Percentiles rank a stretch among this genome's conserved stretches.
Conservation (phyloP, 1,140 invertebrate species). For the Drosophila nasuta region DNA sequence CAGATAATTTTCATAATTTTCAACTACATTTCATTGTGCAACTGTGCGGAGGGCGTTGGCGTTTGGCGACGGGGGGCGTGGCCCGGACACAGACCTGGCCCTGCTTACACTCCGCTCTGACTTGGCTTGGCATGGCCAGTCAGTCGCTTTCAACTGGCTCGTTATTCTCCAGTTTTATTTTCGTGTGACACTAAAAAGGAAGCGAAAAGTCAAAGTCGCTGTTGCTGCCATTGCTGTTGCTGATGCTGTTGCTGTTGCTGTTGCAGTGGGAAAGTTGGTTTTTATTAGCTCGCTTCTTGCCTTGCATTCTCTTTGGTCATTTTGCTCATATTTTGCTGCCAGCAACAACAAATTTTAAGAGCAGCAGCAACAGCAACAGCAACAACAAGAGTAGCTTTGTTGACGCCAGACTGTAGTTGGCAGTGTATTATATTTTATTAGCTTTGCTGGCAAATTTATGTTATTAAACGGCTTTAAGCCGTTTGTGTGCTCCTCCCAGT, state of each 20-base stretch:
- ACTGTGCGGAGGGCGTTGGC: constrained; percentile 59
- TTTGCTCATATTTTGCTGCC: constrained; percentile 42
- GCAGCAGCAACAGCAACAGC: neutral
- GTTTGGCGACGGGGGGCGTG: constrained; percentile 42
- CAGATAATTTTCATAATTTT: constrained; percentile 82
- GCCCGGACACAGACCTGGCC: constrained; percentile 24
- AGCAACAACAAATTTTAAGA: constrained; percentile 1
- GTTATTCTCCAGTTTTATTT: constrained; percentile 76
- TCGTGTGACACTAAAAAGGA: constrained; percentile 70
- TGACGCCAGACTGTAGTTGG: constrained; percentile 48
- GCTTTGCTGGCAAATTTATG: constrained; percentile 48
- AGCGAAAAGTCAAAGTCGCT: constrained; percentile 64
- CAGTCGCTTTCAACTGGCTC: constrained; percentile 57
- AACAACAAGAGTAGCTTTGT: constrained; percentile 14
- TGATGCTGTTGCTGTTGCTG: constrained; percentile 15
- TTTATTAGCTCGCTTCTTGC: constrained; percentile 65
- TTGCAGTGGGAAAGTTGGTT: constrained; percentile 57
- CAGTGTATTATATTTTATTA: constrained; percentile 79
- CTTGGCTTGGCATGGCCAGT: constrained; percentile 21
- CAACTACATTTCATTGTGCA: constrained; percentile 79
- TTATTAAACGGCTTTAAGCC: constrained; percentile 53
- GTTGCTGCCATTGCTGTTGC: constrained; percentile 26
- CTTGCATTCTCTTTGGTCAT: constrained; percentile 62
- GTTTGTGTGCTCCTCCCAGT: neutral
- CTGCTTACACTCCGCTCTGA: neutral